Base-by-base conservation (phyloP, 2,888 invertebrate genomes). In the Diaphora mendica region DNA sequence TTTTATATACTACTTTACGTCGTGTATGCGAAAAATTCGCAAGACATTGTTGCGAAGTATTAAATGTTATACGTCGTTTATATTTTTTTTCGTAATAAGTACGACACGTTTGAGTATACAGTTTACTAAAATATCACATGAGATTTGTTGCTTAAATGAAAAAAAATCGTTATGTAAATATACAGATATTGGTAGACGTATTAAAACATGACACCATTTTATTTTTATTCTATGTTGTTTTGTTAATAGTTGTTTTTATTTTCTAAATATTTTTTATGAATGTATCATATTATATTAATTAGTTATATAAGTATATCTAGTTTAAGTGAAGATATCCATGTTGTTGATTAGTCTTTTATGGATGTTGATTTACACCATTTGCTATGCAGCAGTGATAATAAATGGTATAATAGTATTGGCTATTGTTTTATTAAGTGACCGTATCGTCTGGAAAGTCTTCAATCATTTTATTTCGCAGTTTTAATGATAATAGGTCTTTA, bases 271-370 rank as follows among this genome's bases (percentile, higher is more conserved):
- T 91, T 92, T 91, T 91, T 88, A 91, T 88, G 87, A 86, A 91
- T 84, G 89, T 92, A 91, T 88, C 82, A 90, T 88, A 88, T 86
- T 89, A 88, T 78, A 88, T 88, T 91, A 91, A 87, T 87, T 91
- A 91, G 90, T 86, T 91, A 91, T 89, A 89, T 91, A 90, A 91
- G 88, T 91, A 89, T 82, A 86, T 86, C 82, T 90, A 90, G 86
- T 89, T 89, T 94, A 94, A 92, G 91, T 89, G 86, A 93, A 91
- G 89, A 91, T 92, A 95, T 95, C 94, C 94, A 93, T 95, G 95
- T 95, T 95, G 95, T 95, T 95, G 93, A 94, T 95, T 95, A 95
- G 95, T 95, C 89, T 95, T 94, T 90, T 92, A 95, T 95, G 94
- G 95, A 95, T 94, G 95, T 95, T 95, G 93, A 94, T 92, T 94